Base-by-base conservation (phyloP, 2,888 invertebrate species). In the Eupithecia insigniata region DNA sequence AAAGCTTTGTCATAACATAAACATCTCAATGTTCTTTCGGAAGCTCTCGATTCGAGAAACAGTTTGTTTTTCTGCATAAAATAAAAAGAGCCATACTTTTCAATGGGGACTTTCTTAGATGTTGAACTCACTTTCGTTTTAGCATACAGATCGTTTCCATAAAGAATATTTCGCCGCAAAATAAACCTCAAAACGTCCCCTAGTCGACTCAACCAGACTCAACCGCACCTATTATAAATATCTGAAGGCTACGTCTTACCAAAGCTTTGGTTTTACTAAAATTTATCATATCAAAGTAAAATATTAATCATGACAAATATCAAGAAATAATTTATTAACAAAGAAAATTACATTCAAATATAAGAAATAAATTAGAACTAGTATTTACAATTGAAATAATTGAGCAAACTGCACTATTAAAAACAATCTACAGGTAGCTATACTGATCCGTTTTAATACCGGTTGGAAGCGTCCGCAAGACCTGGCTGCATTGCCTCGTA, bases 161-260 rank as follows among this genome's bases (percentile, higher is more conserved):
- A 74, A 74, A 74, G 71, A 72, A 74, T 70, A 71, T 71, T 74
- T 74, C 71, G 30, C 65, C 67, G 51, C 69, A 72, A 74, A 74
- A 74, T 74, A 74, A 74, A 72, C 69, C 69, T 74, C 46, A 60
- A 74, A 74, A 71, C 71, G 71, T 69, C 74, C 71, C 74, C 74
- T 69, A 69, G 74, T 69, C 69, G 74, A 74, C 3, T 32, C 18
- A 61, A 61, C 61, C 60, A 51, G 51, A 12, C 74, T 69, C 58
- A 67, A 28, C 70, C 66, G 62, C 67, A 72, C 69, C 74, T 67
- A 69, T 69, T 71, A 71, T 69, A 65, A 60, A 51, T 51, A 66
- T 39, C 32, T 65, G 7, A 66, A 70, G 51, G 36, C 51, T 26
- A 43, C 39, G 32, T 26, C 22, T 26, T 36, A 62, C 73, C 65